Percentiles rank a stretch among this genome's conserved stretches.
Conservation (phyloP, 2,113 vertebrate genomes). For the Petrocephalus microphthalmus region DNA sequence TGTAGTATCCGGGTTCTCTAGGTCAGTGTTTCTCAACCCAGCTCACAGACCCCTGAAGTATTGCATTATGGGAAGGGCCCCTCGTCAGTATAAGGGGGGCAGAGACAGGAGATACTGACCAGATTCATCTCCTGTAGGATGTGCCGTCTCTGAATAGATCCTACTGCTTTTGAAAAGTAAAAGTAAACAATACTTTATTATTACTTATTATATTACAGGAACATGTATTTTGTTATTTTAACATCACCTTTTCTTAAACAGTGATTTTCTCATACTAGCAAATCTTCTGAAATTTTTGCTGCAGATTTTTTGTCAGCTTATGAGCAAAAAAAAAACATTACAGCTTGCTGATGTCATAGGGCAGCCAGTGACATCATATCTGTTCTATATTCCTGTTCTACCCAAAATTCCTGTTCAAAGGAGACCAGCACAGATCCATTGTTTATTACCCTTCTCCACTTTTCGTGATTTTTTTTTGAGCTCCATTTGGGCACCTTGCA, state of each 20-base stretch:
- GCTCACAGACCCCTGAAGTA: background rate
- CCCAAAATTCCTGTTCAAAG: constrained; percentile 14
- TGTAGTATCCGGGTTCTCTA: background rate
- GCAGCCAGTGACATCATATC: background rate
- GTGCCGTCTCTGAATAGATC: background rate
- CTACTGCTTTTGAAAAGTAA: no score
- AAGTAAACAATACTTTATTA: background rate
- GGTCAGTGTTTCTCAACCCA: background rate
- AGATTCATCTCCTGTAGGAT: background rate
- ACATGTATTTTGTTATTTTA: background rate
- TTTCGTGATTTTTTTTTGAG: constrained; percentile 51
- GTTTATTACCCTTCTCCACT: constrained; percentile 43
- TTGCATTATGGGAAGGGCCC: background rate
- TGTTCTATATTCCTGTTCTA: background rate
- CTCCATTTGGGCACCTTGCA: constrained; percentile 45
- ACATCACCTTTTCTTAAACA: background rate
- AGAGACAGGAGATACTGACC: background rate
- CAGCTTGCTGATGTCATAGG: constrained; percentile 12
- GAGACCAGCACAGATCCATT: constrained; percentile 16
- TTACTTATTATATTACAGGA: background rate
- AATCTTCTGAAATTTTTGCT: background rate
- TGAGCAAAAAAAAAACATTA: background rate
- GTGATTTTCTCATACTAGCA: background rate
- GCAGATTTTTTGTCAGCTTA: background rate
- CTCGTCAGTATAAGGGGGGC: background rate